Conservation (phyloP, 2,113 vertebrate species). For the Hystrix cristata region DNA sequence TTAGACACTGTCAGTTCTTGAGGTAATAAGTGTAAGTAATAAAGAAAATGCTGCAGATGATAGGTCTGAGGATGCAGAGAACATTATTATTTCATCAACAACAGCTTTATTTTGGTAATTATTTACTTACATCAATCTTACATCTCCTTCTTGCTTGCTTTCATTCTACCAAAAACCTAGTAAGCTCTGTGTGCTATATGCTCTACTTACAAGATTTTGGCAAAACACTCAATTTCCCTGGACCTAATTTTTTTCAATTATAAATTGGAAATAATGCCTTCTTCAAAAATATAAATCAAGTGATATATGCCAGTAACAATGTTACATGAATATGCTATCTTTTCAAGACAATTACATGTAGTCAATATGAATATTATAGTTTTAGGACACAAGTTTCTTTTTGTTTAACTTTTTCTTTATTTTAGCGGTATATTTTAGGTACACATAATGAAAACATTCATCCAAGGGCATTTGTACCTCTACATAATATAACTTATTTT, state of each 20-base stretch:
- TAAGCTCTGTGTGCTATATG: neutral
- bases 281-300: constrained; percentile 49
- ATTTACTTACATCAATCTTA: neutral
- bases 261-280: constrained; percentile 7
- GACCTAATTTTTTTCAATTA: neutral
- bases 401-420: too few species aligned
- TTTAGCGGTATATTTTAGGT: too few species aligned
- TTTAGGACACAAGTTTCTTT: neutral
- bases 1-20: neutral
- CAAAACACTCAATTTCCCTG: neutral
- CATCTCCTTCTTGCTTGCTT: neutral
- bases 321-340: constrained; percentile 22
- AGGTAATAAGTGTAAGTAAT: neutral
- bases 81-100: neutral
- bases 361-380: neutral
- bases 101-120: neutral
- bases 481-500: too few species aligned
- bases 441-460: too few species aligned
- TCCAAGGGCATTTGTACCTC: too few species aligned
- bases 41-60: neutral
- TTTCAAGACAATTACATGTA: constrained; percentile 47
- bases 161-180: neutral
- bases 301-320: neutral
- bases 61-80: neutral
- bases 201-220: neutral